phyloP scores from a whole-genome alignment of 2,113 vertebrate genomes.

The Benitochromis conjunctus region DNA sequence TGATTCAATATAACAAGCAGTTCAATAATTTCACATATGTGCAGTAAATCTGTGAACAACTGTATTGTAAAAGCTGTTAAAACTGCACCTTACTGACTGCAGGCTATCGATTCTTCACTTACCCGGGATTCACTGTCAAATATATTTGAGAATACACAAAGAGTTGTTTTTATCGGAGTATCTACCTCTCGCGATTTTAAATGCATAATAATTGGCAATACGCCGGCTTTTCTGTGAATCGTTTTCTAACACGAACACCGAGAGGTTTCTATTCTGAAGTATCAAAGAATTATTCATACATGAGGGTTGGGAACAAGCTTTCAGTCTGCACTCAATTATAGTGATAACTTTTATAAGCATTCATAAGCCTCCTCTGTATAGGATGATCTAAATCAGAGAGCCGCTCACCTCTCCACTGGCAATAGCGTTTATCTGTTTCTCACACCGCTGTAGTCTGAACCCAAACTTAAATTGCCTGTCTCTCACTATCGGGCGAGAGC shows the following conservation, averaged over 20 bases:
- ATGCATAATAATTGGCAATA: not conserved
- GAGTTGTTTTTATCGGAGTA: not conserved
- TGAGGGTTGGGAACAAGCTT: slow-evolving; percentile 15
- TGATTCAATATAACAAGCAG: not conserved
- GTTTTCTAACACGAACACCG: not conserved
- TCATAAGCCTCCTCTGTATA: slow-evolving; percentile 18
- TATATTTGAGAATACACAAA: not conserved
- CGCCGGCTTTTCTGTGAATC: not conserved
- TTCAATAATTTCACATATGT: not conserved
- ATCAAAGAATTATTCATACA: slow-evolving; percentile 16
- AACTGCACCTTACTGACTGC: not conserved
- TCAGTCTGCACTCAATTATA: slow-evolving; percentile 1
- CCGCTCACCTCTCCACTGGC: slow-evolving; percentile 1
- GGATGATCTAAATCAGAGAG: slow-evolving; percentile 33
- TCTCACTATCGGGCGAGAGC: slow-evolving; percentile 15
- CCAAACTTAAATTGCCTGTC: slow-evolving; percentile 38
- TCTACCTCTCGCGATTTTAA: not conserved
- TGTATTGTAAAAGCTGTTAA: not conserved
- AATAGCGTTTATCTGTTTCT: slow-evolving; percentile 38
- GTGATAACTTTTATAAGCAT: slow-evolving; percentile 15
- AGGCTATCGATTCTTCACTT: not conserved
- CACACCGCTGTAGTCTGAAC: not conserved
- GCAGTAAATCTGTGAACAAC: not conserved
- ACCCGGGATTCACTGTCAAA: not conserved
- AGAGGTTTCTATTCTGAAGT: not conserved